Evolutionary conservation across 2,113 vertebrate species (phyloP).

Genomic region (Scomber scombrus): DNA sequence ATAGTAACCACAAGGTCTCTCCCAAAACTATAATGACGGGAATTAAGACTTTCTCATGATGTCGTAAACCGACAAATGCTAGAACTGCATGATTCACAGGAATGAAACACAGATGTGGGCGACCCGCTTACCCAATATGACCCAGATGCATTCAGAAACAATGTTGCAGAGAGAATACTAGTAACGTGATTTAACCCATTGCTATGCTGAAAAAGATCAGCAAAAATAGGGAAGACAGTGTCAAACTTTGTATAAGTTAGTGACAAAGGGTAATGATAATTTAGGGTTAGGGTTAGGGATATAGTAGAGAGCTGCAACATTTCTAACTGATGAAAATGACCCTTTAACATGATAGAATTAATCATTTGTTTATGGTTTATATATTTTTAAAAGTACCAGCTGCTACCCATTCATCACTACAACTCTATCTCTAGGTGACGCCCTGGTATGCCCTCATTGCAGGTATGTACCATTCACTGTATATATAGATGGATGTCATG

Average conservation of each 20-base stretch:
- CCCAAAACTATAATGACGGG: slow-evolving; percentile 3
- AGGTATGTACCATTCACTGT: too few relatives aligned
- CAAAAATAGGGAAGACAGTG: neutral
- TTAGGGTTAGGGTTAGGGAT: too few relatives aligned
- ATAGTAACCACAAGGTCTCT: neutral
- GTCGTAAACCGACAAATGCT: slow-evolving; percentile 11
- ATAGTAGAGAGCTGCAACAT: too few relatives aligned
- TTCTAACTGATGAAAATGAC: too few relatives aligned
- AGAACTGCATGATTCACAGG: slow-evolving; percentile 22
- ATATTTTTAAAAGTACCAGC: too few relatives aligned
- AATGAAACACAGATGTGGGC: slow-evolving; percentile 20
- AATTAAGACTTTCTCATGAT: slow-evolving; percentile 25
- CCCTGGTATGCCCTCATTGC: neutral
- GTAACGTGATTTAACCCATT: neutral
- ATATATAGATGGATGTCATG: too few relatives aligned
- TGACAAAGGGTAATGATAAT: neutral
- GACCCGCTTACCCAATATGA: neutral
- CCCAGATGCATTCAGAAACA: neutral
- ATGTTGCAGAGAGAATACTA: neutral
- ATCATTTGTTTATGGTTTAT: too few relatives aligned
- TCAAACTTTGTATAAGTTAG: too few relatives aligned
- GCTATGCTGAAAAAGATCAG: neutral
- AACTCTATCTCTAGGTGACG: neutral
- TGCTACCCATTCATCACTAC: too few relatives aligned
- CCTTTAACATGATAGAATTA: too few relatives aligned